A percentile compares a stretch with the other conserved stretches of the same genome.
These are phyloP conservation scores for Psammodynastes pulverulentus DNA, from an alignment of 2,113 vertebrate genomes.

Conservation along the genomic window DNA sequence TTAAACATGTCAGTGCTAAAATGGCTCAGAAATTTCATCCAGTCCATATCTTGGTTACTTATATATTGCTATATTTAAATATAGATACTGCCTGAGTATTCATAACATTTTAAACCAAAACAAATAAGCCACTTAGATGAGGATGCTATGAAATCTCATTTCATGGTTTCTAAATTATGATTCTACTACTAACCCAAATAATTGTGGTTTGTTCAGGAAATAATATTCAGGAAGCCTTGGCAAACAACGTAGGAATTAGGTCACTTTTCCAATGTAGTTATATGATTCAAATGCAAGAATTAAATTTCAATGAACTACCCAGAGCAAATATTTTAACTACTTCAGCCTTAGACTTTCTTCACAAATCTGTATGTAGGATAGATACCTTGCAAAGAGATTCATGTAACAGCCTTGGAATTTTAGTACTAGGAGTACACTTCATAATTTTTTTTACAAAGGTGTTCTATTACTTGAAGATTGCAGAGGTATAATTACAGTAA, in stretches of 20 bases:
- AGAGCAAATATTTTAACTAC: neutral
- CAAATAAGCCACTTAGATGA: neutral
- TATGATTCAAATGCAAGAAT: neutral
- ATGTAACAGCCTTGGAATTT: neutral
- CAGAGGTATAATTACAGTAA: conserved; percentile 22
- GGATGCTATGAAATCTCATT: neutral
- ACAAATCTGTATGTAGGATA: neutral
- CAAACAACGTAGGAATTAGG: neutral
- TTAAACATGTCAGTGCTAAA: neutral
- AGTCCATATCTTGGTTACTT: neutral
- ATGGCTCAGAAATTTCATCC: neutral
- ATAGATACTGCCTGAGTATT: neutral
- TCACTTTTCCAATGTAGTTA: neutral
- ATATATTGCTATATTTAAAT: neutral
- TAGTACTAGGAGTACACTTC: neutral
- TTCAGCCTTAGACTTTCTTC: neutral
- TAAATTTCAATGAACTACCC: neutral
- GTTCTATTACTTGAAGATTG: conserved; percentile 1
- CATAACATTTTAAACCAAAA: neutral
- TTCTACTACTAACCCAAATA: neutral
- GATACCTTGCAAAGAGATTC: conserved; percentile 4
- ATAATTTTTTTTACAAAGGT: conserved; percentile 3
- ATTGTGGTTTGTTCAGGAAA: neutral
- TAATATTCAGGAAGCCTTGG: neutral
- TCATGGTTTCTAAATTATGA: neutral